Evolutionary conservation across 2,888 invertebrate genomes (phyloP), one percentile per base, ranked within the genome.

Genomic region (Spodoptera picta): DNA sequence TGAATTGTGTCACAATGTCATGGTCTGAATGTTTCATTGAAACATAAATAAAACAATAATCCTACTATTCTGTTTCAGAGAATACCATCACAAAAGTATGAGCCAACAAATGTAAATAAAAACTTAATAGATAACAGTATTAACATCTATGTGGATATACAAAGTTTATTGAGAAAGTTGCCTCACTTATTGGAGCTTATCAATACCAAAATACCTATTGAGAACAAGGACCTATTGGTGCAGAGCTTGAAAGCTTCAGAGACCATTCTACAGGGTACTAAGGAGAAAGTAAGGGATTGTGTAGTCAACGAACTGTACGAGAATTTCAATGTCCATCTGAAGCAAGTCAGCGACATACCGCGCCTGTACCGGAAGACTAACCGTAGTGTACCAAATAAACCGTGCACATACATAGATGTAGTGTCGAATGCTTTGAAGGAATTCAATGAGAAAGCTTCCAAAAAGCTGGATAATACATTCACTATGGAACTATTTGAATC

Each of bases 301-400:
- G 91, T 94, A 76, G 91, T 93, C 2, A 89, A 86, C 60, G 94
- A 93, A 81, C 70, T 94, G 61, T 92, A 82, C 77, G 87, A 88
- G 49, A 85, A 88, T 75, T 90, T 96, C 82, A 93, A 95, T 55
- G 88, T 94, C 27, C 96, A 96, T 77, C 94, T 98, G 77, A 96
- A 97, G 71, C 97, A 97, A 95, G 98, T 99, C 4, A 97, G 96
- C 78, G 98, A 99, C 87, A 98, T 99, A 89, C 99, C 99, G 2
- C 95, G 99, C 69, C 93, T 99, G 60, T 99, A 98, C 88, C 95
- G 99, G 59, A 97, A 98, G 88, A 99, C 99, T 0, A 99, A 99
- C 87, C 96, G 98, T 70, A 98, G 97, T 77, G 95, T 97, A 31
- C 98, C 99, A 0, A 96, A 96, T 1, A 97, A 97, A 80, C 96